Evolutionary conservation across 30 jellyfish, hydroid and myxozoan species (phyloP).

Genomic region (Pelagia noctiluca): DNA sequence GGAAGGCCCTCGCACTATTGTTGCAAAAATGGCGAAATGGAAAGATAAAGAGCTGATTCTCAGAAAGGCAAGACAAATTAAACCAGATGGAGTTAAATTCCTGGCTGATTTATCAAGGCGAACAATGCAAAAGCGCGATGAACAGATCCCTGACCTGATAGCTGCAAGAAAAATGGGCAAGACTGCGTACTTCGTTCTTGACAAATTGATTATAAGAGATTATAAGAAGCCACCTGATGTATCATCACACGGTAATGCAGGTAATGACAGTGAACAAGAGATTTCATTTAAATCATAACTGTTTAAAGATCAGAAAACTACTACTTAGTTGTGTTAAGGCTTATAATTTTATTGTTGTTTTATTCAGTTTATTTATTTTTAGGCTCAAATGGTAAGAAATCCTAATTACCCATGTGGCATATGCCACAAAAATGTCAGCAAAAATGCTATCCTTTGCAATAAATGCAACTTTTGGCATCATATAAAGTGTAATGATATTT

Average conservation of each 20-base stretch:
- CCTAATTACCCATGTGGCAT: too few species aligned
- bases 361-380: too few species aligned
- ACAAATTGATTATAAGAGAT: conserved; percentile 12
- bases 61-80: not conserved
- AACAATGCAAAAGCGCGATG: not conserved
- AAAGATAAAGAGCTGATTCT: conserved; percentile 4
- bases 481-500: conserved; percentile 8
- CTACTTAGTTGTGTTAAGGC: too few species aligned
- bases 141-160: not conserved
- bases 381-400: too few species aligned
- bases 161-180: not conserved
- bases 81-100: conserved; percentile 14
- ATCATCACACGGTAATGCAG: not conserved
- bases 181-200: not conserved
- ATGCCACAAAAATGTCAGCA: not conserved
- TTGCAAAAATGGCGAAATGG: conserved; percentile 22
- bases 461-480: conserved; percentile 3
- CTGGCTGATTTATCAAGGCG: not conserved
- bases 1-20: not conserved
- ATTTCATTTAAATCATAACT: too few species aligned
- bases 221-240: not conserved
- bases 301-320: too few species aligned
- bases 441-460: not conserved
- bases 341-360: too few species aligned
- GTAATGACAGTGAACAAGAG: not conserved